Evolutionary conservation across 2,797 vertebrate species (phyloP).

Genomic region (Lophotriccus pileatus): DNA sequence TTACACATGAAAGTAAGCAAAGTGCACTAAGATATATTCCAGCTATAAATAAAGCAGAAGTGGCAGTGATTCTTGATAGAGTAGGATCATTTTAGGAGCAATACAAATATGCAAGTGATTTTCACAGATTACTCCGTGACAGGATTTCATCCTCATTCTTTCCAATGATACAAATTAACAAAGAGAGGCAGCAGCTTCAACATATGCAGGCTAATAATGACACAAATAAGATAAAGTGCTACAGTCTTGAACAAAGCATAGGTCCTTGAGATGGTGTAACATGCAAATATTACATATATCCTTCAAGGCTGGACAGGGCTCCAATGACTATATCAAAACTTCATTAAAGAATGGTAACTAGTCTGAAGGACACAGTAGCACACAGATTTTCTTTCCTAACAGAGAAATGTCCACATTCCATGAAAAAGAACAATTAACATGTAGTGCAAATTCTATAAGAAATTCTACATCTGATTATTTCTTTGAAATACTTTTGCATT

Average conservation of each 20-base stretch:
- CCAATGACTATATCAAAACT: not conserved
- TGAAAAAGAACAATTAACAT: not conserved
- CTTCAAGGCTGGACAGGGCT: not conserved
- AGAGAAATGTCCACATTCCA: not conserved
- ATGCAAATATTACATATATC: not conserved
- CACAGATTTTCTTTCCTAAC: not conserved
- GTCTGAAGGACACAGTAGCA: not conserved
- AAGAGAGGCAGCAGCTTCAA: not conserved
- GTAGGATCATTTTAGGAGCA: not conserved
- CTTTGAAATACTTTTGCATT: not conserved
- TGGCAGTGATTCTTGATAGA: not conserved
- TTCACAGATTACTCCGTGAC: not conserved
- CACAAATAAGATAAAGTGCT: not conserved
- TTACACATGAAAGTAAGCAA: not conserved
- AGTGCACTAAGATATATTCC: not conserved
- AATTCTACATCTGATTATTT: not conserved
- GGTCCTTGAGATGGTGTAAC: not conserved
- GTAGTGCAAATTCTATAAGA: not conserved
- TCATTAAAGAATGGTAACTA: not conserved
- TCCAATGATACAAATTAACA: not conserved
- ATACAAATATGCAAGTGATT: not conserved
- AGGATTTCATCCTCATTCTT: not conserved
- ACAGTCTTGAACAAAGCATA: not conserved
- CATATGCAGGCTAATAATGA: not conserved
- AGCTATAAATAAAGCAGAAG: not conserved